A percentile compares a stretch with the other conserved stretches of the same genome.
phyloP scores from a whole-genome alignment of 2,113 vertebrate genomes.

The Tetrax tetrax region DNA sequence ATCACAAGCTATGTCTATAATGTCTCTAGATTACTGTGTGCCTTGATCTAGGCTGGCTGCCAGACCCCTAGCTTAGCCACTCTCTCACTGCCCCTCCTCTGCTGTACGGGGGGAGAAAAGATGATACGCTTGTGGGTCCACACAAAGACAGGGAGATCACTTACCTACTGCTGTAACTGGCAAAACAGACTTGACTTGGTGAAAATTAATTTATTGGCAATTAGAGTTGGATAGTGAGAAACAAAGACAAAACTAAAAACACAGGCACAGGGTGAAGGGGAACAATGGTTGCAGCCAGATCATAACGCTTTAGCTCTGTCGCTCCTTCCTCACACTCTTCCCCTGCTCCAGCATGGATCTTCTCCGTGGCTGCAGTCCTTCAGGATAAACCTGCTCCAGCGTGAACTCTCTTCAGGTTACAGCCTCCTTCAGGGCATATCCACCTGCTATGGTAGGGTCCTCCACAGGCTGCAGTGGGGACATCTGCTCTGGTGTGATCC shows the following conservation, averaged over 20 bases:
- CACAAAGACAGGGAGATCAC: background rate
- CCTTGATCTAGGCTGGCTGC: background rate
- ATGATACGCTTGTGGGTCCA: background rate
- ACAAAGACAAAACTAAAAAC: background rate
- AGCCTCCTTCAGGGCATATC: background rate
- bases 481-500: no score
- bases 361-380: background rate
- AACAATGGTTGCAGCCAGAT: background rate
- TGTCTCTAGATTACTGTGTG: background rate
- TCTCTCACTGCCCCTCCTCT: background rate
- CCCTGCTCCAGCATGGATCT: background rate
- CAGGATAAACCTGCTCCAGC: background rate
- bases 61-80: background rate
- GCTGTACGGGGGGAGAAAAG: background rate
- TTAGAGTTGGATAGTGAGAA: background rate
- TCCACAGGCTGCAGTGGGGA: background rate
- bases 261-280: background rate
- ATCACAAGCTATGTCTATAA: background rate
- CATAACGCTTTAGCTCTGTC: background rate
- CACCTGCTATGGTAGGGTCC: background rate
- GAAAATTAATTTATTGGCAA: background rate
- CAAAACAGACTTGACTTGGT: background rate
- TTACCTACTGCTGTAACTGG: background rate
- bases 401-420: background rate
- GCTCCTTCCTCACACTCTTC: background rate